A percentile compares a stretch with the other conserved stretches of the same genome.
phyloP scores from a whole-genome alignment of 2,113 vertebrate genomes.

The Buteo buteo region DNA sequence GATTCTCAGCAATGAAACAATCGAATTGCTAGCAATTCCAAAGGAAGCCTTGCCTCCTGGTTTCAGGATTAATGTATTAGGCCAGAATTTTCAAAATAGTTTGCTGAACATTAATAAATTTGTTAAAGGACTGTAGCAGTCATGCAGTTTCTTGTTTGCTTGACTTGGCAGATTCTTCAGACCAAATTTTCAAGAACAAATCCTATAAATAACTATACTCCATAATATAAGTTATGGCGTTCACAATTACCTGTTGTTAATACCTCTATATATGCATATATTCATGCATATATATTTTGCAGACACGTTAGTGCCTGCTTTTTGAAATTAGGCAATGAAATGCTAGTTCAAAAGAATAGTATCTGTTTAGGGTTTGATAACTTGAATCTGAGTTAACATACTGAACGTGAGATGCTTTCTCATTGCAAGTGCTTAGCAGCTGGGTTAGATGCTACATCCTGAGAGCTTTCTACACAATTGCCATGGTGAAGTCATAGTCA shows the following conservation, averaged over 20 bases:
- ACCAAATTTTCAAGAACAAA: neutral
- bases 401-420: neutral
- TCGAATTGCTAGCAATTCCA: neutral
- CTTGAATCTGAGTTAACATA: neutral
- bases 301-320: neutral
- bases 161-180: neutral
- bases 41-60: neutral
- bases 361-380: neutral
- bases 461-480: neutral
- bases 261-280: neutral
- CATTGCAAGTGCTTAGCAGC: neutral
- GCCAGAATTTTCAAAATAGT: neutral
- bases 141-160: neutral
- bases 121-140: neutral
- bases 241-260: neutral
- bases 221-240: neutral
- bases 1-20: neutral
- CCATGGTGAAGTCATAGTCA: slow-evolving; percentile 24
- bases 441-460: neutral
- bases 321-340: neutral
- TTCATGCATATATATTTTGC: neutral
- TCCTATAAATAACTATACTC: neutral
- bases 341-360: neutral
- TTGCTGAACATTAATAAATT: neutral
- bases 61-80: neutral